Conservation (phyloP, 2,888 invertebrate species). For the Agelastica alni region DNA sequence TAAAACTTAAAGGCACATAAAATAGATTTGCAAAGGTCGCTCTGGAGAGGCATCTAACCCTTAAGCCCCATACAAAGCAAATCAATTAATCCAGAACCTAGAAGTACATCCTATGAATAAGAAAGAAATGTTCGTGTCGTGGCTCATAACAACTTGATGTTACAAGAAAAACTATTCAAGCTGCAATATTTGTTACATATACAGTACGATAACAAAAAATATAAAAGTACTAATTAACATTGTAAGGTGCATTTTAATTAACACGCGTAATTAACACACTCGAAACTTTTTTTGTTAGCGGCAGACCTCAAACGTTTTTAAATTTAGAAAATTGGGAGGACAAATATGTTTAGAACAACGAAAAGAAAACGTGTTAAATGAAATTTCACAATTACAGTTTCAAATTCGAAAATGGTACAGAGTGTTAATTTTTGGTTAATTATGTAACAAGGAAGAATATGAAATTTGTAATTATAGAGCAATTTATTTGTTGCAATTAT, state of each 20-base stretch:
- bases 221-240: conserved; percentile 3
- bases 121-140: too few species aligned
- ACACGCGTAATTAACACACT: conserved; percentile 43
- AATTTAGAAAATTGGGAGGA: conserved; percentile 38
- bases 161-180: too few species aligned
- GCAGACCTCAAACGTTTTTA: conserved; percentile 42
- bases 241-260: conserved; percentile 4
- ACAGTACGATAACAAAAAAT: not conserved
- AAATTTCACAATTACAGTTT: conserved; percentile 17
- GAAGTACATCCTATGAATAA: too few species aligned
- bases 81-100: too few species aligned
- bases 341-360: conserved; percentile 31
- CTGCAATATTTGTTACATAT: not conserved
- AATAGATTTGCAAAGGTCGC: too few species aligned
- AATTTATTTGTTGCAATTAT: too few species aligned
- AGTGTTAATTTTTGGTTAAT: conserved; percentile 1
- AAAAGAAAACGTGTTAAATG: conserved; percentile 14
- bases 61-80: too few species aligned
- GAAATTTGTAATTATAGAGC: too few species aligned
- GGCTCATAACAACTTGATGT: too few species aligned
- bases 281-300: conserved; percentile 43
- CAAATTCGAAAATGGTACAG: conserved; percentile 3
- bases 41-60: too few species aligned
- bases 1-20: too few species aligned
- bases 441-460: conserved; percentile 2